phyloP scores from a whole-genome alignment of 2,113 vertebrate genomes.

The Gallinago paraguaiae region DNA sequence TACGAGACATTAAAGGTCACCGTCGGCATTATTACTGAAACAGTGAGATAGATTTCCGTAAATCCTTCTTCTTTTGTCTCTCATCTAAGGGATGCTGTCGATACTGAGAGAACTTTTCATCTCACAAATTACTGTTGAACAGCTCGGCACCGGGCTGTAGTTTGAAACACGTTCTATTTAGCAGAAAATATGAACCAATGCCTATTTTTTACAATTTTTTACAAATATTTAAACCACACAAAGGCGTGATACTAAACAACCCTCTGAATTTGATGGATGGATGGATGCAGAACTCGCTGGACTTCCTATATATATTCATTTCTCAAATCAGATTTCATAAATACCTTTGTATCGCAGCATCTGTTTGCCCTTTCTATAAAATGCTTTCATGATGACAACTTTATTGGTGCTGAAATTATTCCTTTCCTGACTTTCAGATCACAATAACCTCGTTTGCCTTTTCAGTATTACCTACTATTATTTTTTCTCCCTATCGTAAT shows the following conservation, averaged over 20 bases:
- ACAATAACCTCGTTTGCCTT: conserved; percentile 1
- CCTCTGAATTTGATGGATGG: neutral
- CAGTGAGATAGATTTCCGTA: neutral
- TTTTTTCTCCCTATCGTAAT: neutral
- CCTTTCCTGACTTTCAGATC: conserved; percentile 5
- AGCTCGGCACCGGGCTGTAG: neutral
- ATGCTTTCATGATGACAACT: neutral
- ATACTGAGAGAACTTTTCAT: neutral
- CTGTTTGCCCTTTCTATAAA: neutral
- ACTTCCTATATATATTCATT: neutral
- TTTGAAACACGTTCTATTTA: neutral
- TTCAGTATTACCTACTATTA: neutral
- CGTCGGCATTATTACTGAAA: neutral
- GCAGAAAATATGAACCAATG: neutral
- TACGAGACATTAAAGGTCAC: neutral
- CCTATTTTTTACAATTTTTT: neutral
- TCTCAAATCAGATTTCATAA: neutral
- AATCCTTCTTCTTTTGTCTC: neutral
- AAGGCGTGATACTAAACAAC: neutral
- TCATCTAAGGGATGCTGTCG: neutral
- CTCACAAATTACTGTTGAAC: neutral
- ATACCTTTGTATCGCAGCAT: neutral
- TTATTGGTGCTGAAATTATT: conserved; percentile 2
- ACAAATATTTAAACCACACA: neutral
- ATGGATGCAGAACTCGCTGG: neutral